Percentiles rank a stretch among this genome's conserved stretches.
Conservation (phyloP, 2,797 vertebrate genomes). For the Eurystomus glaucurus region DNA sequence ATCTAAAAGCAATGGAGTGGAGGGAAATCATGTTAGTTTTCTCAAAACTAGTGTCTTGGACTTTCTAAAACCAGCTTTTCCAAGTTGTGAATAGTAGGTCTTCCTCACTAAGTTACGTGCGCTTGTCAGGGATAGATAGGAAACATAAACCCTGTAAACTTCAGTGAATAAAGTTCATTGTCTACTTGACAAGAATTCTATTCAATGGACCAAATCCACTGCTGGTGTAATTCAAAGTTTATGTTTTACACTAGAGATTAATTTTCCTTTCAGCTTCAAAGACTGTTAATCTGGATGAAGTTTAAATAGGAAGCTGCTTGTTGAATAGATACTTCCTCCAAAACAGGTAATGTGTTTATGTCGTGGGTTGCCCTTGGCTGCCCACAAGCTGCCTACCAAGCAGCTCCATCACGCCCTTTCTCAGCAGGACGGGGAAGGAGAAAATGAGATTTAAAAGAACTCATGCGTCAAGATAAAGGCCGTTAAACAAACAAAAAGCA, state of each 20-base stretch:
- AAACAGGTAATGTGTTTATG: neutral
- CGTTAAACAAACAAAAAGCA: no score
- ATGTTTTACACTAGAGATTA: neutral
- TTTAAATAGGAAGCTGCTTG: neutral
- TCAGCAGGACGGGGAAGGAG: no score
- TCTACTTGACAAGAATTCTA: neutral
- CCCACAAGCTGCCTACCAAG: no score
- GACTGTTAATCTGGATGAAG: neutral
- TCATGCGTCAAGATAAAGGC: no score
- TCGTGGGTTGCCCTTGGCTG: neutral
- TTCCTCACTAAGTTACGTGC: neutral
- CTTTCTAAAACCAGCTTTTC: neutral
- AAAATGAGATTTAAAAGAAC: no score
- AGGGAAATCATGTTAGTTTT: neutral
- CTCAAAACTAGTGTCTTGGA: neutral
- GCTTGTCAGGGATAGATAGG: neutral
- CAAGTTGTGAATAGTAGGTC: neutral
- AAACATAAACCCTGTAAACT: neutral
- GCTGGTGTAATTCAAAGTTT: neutral
- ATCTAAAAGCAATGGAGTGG: neutral
- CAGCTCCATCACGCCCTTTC: no score
- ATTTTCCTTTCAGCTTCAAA: neutral
- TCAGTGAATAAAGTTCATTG: neutral
- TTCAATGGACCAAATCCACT: neutral
- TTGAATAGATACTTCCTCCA: neutral